Conservation (phyloP, 2,888 invertebrate species). For the Ophion ellenae region DNA sequence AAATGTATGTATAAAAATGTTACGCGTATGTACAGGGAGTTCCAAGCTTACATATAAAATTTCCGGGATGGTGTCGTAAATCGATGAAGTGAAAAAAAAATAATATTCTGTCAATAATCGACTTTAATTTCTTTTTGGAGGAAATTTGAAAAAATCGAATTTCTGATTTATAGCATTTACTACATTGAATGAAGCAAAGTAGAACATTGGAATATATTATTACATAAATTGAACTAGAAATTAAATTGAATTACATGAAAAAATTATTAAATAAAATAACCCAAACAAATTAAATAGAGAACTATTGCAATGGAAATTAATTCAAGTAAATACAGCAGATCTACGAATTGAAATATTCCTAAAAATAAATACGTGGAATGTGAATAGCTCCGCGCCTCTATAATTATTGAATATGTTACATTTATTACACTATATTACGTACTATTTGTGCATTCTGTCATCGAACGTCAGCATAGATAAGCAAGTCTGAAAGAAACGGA, state of each 20-base stretch:
- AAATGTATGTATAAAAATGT: not conserved
- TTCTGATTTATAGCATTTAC: not conserved
- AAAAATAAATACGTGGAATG: not conserved
- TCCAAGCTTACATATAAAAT: not conserved
- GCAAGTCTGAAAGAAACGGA: not conserved
- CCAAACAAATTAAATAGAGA: not conserved
- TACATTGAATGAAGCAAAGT: too few species aligned
- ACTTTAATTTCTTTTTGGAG: not conserved
- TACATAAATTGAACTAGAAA: too few species aligned
- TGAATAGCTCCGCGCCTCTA: not conserved
- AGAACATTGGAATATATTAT: too few species aligned
- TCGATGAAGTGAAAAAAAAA: not conserved
- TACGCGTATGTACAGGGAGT: conserved; percentile 1
- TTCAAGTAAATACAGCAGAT: not conserved
- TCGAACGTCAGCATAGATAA: not conserved
- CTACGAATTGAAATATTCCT: not conserved
- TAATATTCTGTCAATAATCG: not conserved
- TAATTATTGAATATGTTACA: not conserved
- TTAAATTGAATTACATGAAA: too few species aligned
- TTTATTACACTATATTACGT: not conserved
- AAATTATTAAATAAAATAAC: too few species aligned
- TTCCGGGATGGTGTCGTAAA: not conserved
- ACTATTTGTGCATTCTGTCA: not conserved
- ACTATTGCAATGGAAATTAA: not conserved
- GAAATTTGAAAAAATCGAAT: not conserved